Base-by-base conservation (phyloP, 2,113 vertebrate genomes). In the Nanorana parkeri region DNA sequence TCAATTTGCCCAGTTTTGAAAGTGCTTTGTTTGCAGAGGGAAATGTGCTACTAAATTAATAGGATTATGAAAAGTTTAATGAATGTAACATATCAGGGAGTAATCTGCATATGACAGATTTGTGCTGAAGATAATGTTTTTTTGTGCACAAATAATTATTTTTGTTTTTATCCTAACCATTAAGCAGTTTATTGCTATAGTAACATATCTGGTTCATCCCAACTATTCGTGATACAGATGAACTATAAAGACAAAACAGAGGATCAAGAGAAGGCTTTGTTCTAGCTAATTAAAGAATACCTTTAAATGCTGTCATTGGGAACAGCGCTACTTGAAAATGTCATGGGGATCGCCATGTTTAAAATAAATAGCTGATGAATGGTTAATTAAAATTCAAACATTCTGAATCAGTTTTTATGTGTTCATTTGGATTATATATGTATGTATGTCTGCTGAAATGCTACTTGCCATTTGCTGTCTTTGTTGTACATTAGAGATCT, bases 21-120 rank as follows among this genome's bases (percentile, higher is more conserved):
- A 60, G 28, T 16, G n/a, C 41, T 58, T 61, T 29, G 24, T 64
- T 64, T 64, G 17, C 17, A 60, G 4, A 65, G 41, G n/a, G 41
- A 65, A 64, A 23, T 76, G 56, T 63, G 74, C 60, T 11, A 60
- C 21, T 28, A 52, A 77, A 64, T 64, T 24, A 77, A 77, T 64
- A 52, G 60, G 74, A 77, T 77, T 64, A 64, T 77, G 74, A 77
- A 26, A 64, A 24, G 7, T 65, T 77, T 77, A 77, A 77, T 77
- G 32, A 61, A 41, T 61, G 72, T 75, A 60, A 75, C 55, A 41
- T 61, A 75, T 75, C 55, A 73, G 28, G 29, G 23, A 47, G 23
- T 52, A 77, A 77, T 64, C 74, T 64, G 17, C 8, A 52, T 77
- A 17, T 17, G 32, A 64, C 72, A 75, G 72, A 75, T 75, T 36